Percentiles rank a stretch among this genome's conserved stretches.
These are phyloP conservation scores for Agrypnia vestita DNA, from an alignment of 1,140 invertebrate species.

Conservation along the genomic window DNA sequence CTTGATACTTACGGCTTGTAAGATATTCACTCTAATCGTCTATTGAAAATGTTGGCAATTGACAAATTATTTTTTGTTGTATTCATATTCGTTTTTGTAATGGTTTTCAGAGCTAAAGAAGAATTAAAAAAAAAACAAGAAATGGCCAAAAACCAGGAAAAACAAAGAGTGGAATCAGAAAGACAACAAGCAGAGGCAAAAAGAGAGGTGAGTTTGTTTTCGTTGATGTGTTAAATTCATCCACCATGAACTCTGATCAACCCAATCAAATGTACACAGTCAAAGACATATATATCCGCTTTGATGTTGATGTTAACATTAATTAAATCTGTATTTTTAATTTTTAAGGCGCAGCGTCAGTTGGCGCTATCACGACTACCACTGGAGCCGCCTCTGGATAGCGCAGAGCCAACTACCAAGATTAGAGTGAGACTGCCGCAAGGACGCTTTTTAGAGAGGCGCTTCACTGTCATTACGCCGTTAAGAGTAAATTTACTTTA, in stretches of 20 bases:
- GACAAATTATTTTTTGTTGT: background rate
- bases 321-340: background rate
- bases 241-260: too few relatives aligned
- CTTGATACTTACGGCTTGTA: too few relatives aligned
- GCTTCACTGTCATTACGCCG: slow-evolving; percentile 80
- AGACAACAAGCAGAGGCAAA: slow-evolving; percentile 79
- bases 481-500: slow-evolving; percentile 72
- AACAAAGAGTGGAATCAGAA: slow-evolving; percentile 80
- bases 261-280: too few relatives aligned
- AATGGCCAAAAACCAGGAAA: slow-evolving; percentile 77
- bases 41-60: too few relatives aligned
- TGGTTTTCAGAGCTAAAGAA: slow-evolving; percentile 83
- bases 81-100: slow-evolving; percentile 39
- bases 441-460: slow-evolving; percentile 81
- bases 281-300: too few relatives aligned
- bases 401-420: slow-evolving; percentile 77
- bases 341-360: slow-evolving; percentile 72
- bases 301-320: background rate
- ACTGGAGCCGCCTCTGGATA: slow-evolving; percentile 73
- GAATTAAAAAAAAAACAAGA: slow-evolving; percentile 85
- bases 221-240: background rate
- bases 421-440: slow-evolving; percentile 86
- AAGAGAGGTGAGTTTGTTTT: slow-evolving; percentile 74
- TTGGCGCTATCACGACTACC: slow-evolving; percentile 78
- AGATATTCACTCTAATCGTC: too few relatives aligned